A percentile compares a stretch with the other conserved stretches of the same genome.
Conservation (phyloP, 2,888 invertebrate species). For the Eilema depressum region DNA sequence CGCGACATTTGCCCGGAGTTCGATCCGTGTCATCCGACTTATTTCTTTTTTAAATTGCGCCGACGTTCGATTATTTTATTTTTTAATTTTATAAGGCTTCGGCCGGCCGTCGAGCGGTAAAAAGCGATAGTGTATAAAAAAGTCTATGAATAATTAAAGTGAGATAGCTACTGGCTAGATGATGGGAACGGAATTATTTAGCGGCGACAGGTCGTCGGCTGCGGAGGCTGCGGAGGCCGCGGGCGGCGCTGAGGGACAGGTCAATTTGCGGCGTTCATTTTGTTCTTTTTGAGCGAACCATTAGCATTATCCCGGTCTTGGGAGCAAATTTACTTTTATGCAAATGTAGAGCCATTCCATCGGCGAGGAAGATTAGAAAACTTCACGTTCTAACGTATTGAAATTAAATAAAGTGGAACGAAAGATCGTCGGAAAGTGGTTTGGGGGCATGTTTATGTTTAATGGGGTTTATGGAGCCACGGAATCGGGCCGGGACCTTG, state of each 20-base stretch:
- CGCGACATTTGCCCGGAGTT: slow-evolving; percentile 88
- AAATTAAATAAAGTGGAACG: slow-evolving; percentile 68
- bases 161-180: slow-evolving; percentile 86
- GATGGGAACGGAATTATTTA: slow-evolving; percentile 85
- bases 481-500: slow-evolving; percentile 78
- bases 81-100: slow-evolving; percentile 85
- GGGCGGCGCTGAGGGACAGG: slow-evolving; percentile 79
- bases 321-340: slow-evolving; percentile 69
- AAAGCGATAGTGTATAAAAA: slow-evolving; percentile 84
- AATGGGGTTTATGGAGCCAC: slow-evolving; percentile 78
- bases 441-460: slow-evolving; percentile 84
- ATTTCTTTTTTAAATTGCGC: slow-evolving; percentile 86
- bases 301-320: slow-evolving; percentile 62
- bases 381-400: slow-evolving; percentile 60
- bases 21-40: slow-evolving; percentile 87
- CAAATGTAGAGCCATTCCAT: slow-evolving; percentile 61
- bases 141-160: slow-evolving; percentile 87
- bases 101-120: slow-evolving; percentile 79
- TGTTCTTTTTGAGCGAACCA: slow-evolving; percentile 69
- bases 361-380: slow-evolving; percentile 61
- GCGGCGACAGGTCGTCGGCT: slow-evolving; percentile 78
- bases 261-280: slow-evolving; percentile 83
- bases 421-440: slow-evolving; percentile 73
- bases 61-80: slow-evolving; percentile 81
- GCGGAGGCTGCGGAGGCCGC: slow-evolving; percentile 61